A percentile compares a stretch with the other conserved stretches of the same genome.
These are phyloP conservation scores for Hirudo medicinalis DNA, from an alignment of 1,140 invertebrate species.

Conservation along the genomic window DNA sequence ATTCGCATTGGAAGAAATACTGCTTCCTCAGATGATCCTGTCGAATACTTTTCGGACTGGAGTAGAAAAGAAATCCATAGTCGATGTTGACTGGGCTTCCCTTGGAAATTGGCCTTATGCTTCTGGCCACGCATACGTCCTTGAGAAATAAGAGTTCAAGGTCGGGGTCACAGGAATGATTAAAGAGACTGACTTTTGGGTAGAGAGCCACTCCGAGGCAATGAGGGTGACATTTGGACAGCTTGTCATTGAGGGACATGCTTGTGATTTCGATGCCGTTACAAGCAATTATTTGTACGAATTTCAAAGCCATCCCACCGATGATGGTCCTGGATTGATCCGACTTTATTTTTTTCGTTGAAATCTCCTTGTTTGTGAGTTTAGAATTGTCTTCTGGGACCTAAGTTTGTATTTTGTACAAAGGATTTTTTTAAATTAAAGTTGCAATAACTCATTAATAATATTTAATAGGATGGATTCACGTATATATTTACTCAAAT, in stretches of 20 bases:
- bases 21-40: slow-evolving; percentile 55
- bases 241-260: slow-evolving; percentile 39
- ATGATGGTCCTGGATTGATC: slow-evolving; percentile 41
- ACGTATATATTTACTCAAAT: too few relatives aligned
- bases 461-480: too few relatives aligned
- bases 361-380: neutral
- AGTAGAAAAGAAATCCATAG: slow-evolving; percentile 76
- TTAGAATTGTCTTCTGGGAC: neutral
- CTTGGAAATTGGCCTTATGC: slow-evolving; percentile 33
- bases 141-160: slow-evolving; percentile 72
- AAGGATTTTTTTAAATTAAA: too few relatives aligned
- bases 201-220: slow-evolving; percentile 66
- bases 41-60: slow-evolving; percentile 51
- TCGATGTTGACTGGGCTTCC: slow-evolving; percentile 72
- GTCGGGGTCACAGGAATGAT: slow-evolving; percentile 80
- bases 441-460: too few relatives aligned
- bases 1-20: slow-evolving; percentile 79
- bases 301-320: slow-evolving; percentile 58
- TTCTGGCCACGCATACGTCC: slow-evolving; percentile 32
- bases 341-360: neutral
- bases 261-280: slow-evolving; percentile 82
- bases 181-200: slow-evolving; percentile 71
- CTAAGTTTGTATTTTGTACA: neutral
- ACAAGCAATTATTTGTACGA: slow-evolving; percentile 74
- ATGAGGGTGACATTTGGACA: slow-evolving; percentile 43